Conservation (phyloP, 2,888 invertebrate genomes). For the Chydorus sphaericus region DNA sequence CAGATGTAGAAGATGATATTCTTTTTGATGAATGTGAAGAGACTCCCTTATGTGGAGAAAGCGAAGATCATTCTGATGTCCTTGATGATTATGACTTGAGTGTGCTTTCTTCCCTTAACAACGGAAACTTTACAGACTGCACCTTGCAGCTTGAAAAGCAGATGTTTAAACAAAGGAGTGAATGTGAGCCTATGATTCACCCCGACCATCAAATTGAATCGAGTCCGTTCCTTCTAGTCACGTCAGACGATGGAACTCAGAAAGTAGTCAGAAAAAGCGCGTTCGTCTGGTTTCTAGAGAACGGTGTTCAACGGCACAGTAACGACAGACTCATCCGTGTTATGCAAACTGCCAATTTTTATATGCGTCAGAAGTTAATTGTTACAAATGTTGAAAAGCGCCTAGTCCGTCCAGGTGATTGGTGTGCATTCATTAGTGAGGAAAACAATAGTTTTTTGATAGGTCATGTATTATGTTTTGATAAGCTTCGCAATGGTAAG, state of each 20-base stretch:
- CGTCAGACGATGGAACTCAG: neutral
- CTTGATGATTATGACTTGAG: neutral
- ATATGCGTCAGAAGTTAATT: neutral
- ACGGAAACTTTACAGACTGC: neutral
- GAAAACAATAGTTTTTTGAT: neutral
- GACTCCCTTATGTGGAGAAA: neutral
- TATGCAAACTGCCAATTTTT: neutral
- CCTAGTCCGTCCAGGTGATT: neutral
- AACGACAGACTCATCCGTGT: constrained; percentile 5
- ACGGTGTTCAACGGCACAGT: neutral
- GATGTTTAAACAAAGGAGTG: neutral
- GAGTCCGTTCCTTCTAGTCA: neutral
- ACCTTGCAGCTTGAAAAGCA: neutral
- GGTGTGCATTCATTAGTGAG: neutral
- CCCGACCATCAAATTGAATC: neutral
- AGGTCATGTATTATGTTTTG: neutral
- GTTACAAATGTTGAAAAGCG: neutral
- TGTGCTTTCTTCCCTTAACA: neutral
- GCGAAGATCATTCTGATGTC: neutral
- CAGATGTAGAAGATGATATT: neutral
- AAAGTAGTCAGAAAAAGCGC: constrained; percentile 4
- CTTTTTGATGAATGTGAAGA: neutral
- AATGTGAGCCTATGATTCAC: neutral
- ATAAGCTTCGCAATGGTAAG: neutral
- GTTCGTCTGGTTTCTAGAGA: neutral